Conservation (phyloP, 2,888 invertebrate species). For the Caenorhabditis sp. region DNA sequence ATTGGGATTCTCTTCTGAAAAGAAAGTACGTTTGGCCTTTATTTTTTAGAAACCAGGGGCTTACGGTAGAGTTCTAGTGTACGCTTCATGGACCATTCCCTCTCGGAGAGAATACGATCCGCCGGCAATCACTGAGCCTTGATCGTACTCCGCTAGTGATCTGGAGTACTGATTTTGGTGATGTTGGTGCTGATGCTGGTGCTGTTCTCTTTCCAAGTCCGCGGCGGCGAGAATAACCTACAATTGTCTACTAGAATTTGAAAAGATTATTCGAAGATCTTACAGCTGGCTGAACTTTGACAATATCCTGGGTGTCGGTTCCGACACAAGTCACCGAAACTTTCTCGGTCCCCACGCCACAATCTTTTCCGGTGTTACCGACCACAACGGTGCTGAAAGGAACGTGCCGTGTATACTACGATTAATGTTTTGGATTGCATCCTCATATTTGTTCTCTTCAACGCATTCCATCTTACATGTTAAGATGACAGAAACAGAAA, state of each 20-base stretch:
- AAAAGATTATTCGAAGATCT: not conserved
- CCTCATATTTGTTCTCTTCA: constrained; percentile 35
- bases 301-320: constrained; percentile 54
- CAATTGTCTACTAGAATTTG: not conserved
- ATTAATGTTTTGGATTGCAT: constrained; percentile 40
- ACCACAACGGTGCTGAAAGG: constrained; percentile 36
- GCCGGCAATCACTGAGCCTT: constrained; percentile 46
- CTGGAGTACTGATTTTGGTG: constrained; percentile 29
- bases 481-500: constrained; percentile 44
- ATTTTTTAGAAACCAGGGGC: not conserved
- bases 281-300: constrained; percentile 54
- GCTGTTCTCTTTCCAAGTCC: constrained; percentile 15
- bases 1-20: constrained; percentile 30
- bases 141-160: constrained; percentile 23
- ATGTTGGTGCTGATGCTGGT: constrained; percentile 18
- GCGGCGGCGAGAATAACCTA: constrained; percentile 40
- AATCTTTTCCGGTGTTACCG: constrained; percentile 38
- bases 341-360: constrained; percentile 52
- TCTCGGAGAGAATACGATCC: constrained; percentile 62
- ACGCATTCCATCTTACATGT: constrained; percentile 21
- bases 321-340: constrained; percentile 40
- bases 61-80: constrained; percentile 51
- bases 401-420: constrained; percentile 18
- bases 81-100: constrained; percentile 59
- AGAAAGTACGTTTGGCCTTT: not conserved